Percentiles rank a stretch among this genome's conserved stretches.
Evolutionary conservation across 1,140 invertebrate genomes (phyloP).

Genomic region (Agrypnia vestita): DNA sequence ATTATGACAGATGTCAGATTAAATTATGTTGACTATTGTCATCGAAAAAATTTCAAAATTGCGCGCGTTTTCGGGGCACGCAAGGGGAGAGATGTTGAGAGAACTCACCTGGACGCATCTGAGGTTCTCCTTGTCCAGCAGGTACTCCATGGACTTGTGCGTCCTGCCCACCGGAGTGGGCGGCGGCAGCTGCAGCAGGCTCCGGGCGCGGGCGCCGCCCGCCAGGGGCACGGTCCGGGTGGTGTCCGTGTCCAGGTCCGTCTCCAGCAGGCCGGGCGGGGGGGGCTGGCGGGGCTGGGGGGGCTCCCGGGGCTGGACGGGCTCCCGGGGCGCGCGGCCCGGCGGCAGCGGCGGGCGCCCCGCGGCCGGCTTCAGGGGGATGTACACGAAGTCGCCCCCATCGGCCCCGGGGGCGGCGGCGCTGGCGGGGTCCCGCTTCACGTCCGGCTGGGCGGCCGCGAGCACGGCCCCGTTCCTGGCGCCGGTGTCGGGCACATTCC

Average conservation of each 20-base stretch:
- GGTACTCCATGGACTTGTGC: constrained; percentile 94
- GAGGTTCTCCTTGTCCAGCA: constrained; percentile 91
- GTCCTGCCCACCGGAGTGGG: constrained; percentile 74
- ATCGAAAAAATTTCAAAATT: too few relatives aligned
- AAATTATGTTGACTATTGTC: too few relatives aligned
- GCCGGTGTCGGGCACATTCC: constrained; percentile 9
- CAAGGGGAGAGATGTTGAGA: background rate
- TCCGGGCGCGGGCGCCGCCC: constrained; percentile 83
- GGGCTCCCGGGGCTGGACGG: constrained; percentile 64
- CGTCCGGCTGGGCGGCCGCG: background rate
- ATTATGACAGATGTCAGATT: too few relatives aligned
- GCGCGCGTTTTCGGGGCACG: too few relatives aligned
- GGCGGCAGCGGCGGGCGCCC: constrained; percentile 65
- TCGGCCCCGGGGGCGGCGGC: background rate
- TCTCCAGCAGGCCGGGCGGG: constrained; percentile 82
- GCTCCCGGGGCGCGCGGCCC: constrained; percentile 71
- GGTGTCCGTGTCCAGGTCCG: constrained; percentile 85
- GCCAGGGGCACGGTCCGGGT: constrained; percentile 66
- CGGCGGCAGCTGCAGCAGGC: constrained; percentile 82
- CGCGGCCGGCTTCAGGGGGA: constrained; percentile 71
- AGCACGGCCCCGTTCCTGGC: background rate
- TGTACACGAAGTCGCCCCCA: constrained; percentile 74
- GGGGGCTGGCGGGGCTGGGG: constrained; percentile 66
- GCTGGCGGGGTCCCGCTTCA: background rate
- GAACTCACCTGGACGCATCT: constrained; percentile 68